These are phyloP conservation scores for Diglossa cyanea DNA, from an alignment of 2,797 vertebrate species.

Conservation along the genomic window DNA sequence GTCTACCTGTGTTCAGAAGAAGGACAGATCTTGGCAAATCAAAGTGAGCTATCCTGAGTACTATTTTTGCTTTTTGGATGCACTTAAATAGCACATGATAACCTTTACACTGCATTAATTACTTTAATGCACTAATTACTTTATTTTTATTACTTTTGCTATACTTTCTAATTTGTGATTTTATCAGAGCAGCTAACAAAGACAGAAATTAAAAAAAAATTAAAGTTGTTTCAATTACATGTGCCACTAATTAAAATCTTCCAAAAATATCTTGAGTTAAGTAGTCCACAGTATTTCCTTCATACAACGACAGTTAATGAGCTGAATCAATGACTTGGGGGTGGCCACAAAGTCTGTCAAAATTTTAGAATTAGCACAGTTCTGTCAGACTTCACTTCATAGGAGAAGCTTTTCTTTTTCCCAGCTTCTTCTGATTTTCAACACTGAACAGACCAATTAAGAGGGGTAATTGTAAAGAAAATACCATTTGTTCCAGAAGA, in stretches of 20 bases:
- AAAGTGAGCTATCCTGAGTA: not conserved
- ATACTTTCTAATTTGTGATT: not conserved
- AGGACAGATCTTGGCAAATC: not conserved
- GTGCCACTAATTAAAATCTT: not conserved
- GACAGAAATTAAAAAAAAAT: not conserved
- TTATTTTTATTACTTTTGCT: not conserved
- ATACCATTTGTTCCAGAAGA: conserved; percentile 21
- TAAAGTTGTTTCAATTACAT: not conserved
- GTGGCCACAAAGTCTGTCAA: not conserved
- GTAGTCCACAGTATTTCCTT: not conserved
- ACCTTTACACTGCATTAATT: fast-evolving
- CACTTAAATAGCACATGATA: not conserved
- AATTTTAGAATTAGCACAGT: not conserved
- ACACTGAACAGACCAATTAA: not conserved
- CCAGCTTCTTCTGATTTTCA: not conserved
- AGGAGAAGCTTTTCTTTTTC: not conserved
- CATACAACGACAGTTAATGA: not conserved
- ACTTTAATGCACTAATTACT: not conserved
- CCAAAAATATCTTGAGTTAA: not conserved
- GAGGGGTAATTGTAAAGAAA: not conserved
- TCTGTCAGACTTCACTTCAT: not conserved
- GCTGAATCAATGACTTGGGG: not conserved
- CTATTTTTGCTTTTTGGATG: not conserved
- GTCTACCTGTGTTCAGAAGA: not conserved
- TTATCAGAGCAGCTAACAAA: not conserved